A percentile compares a stretch with the other conserved stretches of the same genome.
Conservation (phyloP, 2,113 vertebrate species). For the Lepidothrix coronata region DNA sequence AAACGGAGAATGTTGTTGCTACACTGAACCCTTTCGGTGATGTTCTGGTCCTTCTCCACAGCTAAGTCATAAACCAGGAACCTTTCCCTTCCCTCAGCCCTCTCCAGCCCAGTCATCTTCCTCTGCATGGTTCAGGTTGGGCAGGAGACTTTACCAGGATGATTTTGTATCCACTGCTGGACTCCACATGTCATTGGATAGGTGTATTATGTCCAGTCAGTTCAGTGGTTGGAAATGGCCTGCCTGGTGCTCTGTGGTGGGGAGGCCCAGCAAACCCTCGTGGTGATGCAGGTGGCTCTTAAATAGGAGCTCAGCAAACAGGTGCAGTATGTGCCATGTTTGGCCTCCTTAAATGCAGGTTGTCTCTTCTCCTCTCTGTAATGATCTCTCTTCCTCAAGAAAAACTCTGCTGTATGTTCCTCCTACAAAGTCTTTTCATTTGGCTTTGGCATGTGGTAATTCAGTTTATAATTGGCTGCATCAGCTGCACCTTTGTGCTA, state of each 20-base stretch:
- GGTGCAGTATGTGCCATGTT: background rate
- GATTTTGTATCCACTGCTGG: background rate
- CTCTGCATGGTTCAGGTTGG: background rate
- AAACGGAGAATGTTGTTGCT: background rate
- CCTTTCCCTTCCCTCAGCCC: background rate
- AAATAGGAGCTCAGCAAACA: background rate
- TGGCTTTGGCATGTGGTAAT: slow-evolving; percentile 18
- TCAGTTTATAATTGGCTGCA: slow-evolving; percentile 15
- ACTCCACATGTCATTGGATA: accelerated
- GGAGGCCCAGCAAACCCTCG: background rate
- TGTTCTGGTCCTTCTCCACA: background rate
- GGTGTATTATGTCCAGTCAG: background rate
- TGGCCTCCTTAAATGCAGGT: background rate
- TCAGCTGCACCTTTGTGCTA: slow-evolving; percentile 31
- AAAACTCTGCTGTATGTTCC: background rate
- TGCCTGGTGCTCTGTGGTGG: background rate
- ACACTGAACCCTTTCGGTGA: background rate
- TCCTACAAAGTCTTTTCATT: slow-evolving; percentile 2
- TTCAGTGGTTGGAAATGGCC: accelerated
- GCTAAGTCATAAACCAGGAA: background rate
- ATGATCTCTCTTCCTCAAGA: background rate
- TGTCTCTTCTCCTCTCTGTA: background rate
- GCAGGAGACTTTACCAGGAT: background rate
- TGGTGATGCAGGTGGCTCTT: background rate
- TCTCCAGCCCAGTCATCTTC: background rate